These are phyloP conservation scores for Anomalospiza imberbis DNA, from an alignment of 2,797 vertebrate species.

Conservation along the genomic window DNA sequence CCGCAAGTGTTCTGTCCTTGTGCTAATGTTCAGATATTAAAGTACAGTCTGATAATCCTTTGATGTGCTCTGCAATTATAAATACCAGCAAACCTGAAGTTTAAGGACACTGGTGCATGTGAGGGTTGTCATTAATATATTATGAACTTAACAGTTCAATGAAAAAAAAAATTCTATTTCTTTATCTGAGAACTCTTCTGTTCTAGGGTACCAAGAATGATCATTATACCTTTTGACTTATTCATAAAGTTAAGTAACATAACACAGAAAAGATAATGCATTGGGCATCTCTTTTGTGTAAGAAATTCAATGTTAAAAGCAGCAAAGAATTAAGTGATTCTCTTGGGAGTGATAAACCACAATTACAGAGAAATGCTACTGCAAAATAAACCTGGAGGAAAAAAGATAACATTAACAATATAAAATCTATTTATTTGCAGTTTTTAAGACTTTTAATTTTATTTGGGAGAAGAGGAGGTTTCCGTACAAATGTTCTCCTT, in stretches of 20 bases:
- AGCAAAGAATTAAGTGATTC: not conserved
- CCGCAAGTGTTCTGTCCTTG: not conserved
- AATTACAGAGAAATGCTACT: not conserved
- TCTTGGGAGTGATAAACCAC: not conserved
- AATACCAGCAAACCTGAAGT: not conserved
- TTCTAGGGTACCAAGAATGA: not conserved
- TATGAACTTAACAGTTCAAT: not conserved
- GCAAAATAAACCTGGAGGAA: not conserved
- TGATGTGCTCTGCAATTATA: not conserved
- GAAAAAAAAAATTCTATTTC: not conserved
- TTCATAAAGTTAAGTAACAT: conserved; percentile 1
- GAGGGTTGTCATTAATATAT: not conserved
- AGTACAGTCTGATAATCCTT: not conserved
- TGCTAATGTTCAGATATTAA: not conserved
- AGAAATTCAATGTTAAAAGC: not conserved
- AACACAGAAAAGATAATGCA: not conserved
- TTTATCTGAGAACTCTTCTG: not conserved
- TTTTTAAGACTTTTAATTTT: not conserved
- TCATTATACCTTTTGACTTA: not conserved
- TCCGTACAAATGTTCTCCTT: not conserved
- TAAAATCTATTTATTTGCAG: not conserved
- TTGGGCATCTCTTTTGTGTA: not conserved
- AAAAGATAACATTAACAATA: not conserved
- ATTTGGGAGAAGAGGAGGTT: not conserved
- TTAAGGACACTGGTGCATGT: not conserved